Conservation (phyloP, 2,797 vertebrate species). For the Halcyon badia region DNA sequence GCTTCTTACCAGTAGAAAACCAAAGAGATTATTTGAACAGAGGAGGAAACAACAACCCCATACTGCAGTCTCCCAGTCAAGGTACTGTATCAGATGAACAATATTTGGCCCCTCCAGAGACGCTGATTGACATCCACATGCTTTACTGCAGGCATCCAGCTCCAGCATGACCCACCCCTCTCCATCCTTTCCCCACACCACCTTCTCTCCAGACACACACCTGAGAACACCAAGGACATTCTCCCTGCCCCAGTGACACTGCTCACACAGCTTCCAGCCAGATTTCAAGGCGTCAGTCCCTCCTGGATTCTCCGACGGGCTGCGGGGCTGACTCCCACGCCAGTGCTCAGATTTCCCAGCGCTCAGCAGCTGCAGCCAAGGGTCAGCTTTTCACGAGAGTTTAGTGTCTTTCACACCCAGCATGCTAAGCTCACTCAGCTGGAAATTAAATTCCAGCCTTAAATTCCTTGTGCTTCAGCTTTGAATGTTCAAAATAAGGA, state of each 20-base stretch:
- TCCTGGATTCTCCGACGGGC: fast-evolving
- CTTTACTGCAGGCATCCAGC: not conserved
- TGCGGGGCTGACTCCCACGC: fast-evolving
- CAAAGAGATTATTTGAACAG: fast-evolving
- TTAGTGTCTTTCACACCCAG: not conserved
- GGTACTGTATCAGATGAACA: not conserved
- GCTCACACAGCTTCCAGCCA: fast-evolving
- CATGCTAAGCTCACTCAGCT: fast-evolving
- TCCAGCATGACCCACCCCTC: not conserved
- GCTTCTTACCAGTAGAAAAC: not conserved
- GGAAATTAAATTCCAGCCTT: not conserved
- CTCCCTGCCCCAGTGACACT: not conserved
- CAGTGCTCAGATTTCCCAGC: not conserved
- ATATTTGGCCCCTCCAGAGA: not conserved
- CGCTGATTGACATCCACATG: fast-evolving
- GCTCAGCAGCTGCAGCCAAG: not conserved
- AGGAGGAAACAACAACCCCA: not conserved
- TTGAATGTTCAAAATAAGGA: not conserved
- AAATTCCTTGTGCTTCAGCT: not conserved
- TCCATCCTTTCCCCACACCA: fast-evolving
- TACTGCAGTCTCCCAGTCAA: fast-evolving
- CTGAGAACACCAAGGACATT: not conserved
- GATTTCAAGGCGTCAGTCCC: not conserved
- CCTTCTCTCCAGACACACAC: not conserved
- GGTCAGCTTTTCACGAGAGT: not conserved